phyloP scores from a whole-genome alignment of 92 coral and sea anemone species.

The Epizoanthus ramosus region DNA sequence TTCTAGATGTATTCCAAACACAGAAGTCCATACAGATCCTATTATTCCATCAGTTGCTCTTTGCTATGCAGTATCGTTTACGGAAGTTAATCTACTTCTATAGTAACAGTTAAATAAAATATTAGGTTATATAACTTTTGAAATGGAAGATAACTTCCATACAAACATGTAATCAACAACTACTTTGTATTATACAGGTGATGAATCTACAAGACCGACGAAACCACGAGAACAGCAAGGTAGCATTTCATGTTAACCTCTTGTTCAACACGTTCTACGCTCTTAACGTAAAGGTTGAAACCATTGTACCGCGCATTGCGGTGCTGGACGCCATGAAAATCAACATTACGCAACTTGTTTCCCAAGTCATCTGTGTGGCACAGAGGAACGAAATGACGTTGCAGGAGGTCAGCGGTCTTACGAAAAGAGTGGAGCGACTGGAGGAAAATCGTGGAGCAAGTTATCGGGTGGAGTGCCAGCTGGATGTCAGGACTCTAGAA shows the following conservation, averaged over 20 bases:
- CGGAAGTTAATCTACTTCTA: too few relatives aligned
- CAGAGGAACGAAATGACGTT: not conserved
- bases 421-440: not conserved
- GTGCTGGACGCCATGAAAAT: constrained; percentile 24
- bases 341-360: constrained; percentile 42
- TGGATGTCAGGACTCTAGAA: not conserved
- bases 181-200: constrained; percentile 17
- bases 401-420: not conserved
- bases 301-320: constrained; percentile 21
- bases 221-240: constrained; percentile 39
- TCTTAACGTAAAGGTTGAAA: constrained; percentile 26
- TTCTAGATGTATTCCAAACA: too few relatives aligned
- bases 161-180: too few relatives aligned
- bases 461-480: not conserved
- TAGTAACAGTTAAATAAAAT: too few relatives aligned
- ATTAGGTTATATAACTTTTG: too few relatives aligned
- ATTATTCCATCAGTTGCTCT: too few relatives aligned
- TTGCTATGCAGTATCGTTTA: too few relatives aligned
- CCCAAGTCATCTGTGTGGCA: constrained; percentile 33
- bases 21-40: too few relatives aligned
- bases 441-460: constrained; percentile 5
- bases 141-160: too few relatives aligned
- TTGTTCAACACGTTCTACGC: not conserved
- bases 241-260: constrained; percentile 38
- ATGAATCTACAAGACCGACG: constrained; percentile 42